phyloP scores from a whole-genome alignment of 2,797 vertebrate genomes.

The Coendou prehensilis region DNA sequence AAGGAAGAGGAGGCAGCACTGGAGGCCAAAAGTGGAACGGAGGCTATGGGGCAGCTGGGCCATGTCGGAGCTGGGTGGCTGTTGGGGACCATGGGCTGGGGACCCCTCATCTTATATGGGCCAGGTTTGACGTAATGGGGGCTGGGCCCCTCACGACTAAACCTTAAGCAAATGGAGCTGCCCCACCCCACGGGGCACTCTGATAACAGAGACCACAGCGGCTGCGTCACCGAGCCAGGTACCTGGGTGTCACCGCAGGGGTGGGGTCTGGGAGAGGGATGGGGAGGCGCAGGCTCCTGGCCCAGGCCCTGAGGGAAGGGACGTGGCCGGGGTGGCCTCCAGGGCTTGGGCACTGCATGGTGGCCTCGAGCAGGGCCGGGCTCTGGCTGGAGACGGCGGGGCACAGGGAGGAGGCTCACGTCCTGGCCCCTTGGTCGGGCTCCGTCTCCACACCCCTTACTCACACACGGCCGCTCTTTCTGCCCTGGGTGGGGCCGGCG shows the following conservation, averaged over 20 bases:
- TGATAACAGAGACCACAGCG: conserved; percentile 71
- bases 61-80: conserved; percentile 50
- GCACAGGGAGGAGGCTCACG: neutral
- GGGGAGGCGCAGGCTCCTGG: neutral
- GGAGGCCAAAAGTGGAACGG: neutral
- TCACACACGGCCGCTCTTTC: conserved; percentile 69
- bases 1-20: conserved; percentile 73
- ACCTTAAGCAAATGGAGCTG: conserved; percentile 79
- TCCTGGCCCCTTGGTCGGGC: neutral
- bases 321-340: neutral
- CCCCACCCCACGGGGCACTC: conserved; percentile 52
- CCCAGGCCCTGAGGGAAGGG: neutral
- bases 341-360: neutral
- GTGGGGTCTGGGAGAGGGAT: neutral
- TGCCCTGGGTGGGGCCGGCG: conserved; percentile 64
- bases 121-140: conserved; percentile 75
- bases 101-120: conserved; percentile 70
- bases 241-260: neutral
- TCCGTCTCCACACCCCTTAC: conserved; percentile 73
- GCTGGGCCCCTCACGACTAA: conserved; percentile 68
- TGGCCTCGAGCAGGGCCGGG: neutral
- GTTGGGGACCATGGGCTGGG: neutral
- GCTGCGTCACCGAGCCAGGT: conserved; percentile 47
- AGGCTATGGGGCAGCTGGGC: neutral
- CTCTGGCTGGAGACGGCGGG: neutral